A percentile compares a stretch with the other conserved stretches of the same genome.
These are phyloP conservation scores for Laticauda colubrina DNA, from an alignment of 2,113 vertebrate species.

Conservation along the genomic window DNA sequence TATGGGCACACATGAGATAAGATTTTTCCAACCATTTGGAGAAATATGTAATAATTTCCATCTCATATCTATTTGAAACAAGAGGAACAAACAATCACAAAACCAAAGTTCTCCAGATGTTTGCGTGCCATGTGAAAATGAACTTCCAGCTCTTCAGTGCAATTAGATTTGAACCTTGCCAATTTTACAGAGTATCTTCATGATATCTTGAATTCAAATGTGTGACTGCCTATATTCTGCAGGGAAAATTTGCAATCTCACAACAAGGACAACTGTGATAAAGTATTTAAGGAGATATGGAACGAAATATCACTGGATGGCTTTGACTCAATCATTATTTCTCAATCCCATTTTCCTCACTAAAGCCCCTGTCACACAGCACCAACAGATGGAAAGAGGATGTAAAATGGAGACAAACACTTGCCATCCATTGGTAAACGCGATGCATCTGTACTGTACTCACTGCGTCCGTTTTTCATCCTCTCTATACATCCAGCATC, in stretches of 20 bases:
- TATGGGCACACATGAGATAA: neutral
- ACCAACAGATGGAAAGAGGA: too few species aligned
- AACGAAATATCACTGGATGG: neutral
- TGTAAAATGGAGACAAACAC: too few species aligned
- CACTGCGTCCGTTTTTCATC: too few species aligned
- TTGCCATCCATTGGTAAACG: too few species aligned
- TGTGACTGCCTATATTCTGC: neutral
- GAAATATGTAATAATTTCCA: neutral
- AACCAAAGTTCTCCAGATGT: neutral
- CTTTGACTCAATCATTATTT: neutral
- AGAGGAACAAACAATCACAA: neutral
- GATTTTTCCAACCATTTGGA: neutral
- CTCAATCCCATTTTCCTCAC: neutral
- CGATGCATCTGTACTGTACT: too few species aligned
- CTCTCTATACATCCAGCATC: too few species aligned
- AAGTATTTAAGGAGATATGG: neutral
- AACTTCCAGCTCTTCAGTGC: neutral
- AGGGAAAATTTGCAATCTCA: neutral
- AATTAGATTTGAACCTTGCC: neutral
- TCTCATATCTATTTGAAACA: neutral
- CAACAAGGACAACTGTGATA: neutral
- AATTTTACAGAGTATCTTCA: neutral
- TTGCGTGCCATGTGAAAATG: neutral
- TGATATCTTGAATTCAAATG: neutral
- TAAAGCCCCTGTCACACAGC: too few species aligned